Evolutionary conservation across 2,113 vertebrate genomes (phyloP).

Genomic region (Salvelinus sp.): DNA sequence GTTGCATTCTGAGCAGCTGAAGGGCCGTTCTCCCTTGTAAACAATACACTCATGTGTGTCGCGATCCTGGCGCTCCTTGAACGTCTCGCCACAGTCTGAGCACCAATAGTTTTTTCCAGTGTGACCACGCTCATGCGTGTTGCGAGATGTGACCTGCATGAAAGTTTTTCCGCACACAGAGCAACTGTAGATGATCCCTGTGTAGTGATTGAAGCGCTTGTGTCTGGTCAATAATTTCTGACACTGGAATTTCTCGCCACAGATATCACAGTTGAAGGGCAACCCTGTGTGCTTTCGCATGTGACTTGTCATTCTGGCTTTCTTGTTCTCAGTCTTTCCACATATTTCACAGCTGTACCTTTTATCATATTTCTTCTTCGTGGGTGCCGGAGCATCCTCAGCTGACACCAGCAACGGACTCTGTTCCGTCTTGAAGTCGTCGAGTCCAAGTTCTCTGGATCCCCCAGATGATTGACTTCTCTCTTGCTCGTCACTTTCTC

Average conservation of each 20-base stretch:
- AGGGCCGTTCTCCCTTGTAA: neutral
- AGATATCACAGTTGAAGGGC: neutral
- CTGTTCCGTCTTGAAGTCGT: too few species aligned
- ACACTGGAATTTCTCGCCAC: too few species aligned
- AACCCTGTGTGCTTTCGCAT: neutral
- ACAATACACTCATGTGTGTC: neutral
- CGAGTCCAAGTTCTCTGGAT: too few species aligned
- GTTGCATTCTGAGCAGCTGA: neutral
- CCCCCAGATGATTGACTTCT: too few species aligned
- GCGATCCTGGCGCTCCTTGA: neutral
- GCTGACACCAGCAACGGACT: too few species aligned
- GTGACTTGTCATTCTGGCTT: too few species aligned
- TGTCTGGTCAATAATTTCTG: neutral
- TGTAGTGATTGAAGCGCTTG: neutral
- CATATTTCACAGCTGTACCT: too few species aligned
- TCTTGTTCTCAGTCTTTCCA: too few species aligned
- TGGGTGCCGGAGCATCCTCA: neutral
- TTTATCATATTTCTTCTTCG: neutral
- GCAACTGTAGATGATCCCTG: neutral
- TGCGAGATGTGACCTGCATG: neutral
- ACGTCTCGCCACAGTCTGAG: neutral
- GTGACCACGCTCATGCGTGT: neutral
- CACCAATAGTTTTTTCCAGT: neutral
- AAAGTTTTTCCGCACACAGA: neutral
- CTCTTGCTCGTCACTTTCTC: too few species aligned